Percentiles rank a stretch among this genome's conserved stretches.
These are phyloP conservation scores for Pseudeuparius sepicola DNA, from an alignment of 2,888 invertebrate genomes.

Conservation along the genomic window DNA sequence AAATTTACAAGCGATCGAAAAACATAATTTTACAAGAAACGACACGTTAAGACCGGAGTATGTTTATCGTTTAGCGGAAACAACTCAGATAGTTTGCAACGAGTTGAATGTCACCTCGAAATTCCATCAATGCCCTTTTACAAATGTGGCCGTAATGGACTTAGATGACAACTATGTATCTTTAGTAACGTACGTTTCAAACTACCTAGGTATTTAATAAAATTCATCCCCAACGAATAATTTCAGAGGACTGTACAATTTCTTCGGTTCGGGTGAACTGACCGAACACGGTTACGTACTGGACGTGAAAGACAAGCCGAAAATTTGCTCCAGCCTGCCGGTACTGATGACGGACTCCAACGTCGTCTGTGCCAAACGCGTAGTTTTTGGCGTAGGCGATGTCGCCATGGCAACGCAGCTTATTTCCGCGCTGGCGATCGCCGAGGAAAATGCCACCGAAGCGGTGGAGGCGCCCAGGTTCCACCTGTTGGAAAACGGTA, in stretches of 20 bases:
- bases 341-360: constrained; percentile 36
- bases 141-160: constrained; percentile 57
- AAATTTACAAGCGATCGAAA: constrained; percentile 31
- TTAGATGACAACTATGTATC: constrained; percentile 56
- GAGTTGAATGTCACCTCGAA: constrained; percentile 29
- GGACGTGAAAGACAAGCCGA: constrained; percentile 34
- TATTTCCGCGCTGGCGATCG: constrained; percentile 40
- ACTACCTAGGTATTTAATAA: neutral
- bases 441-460: constrained; percentile 38
- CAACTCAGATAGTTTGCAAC: constrained; percentile 29
- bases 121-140: constrained; percentile 40
- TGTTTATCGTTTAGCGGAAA: constrained; percentile 30
- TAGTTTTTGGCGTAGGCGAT: constrained; percentile 45
- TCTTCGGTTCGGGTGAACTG: constrained; percentile 44
- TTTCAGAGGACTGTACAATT: constrained; percentile 45
- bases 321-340: constrained; percentile 33
- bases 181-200: constrained; percentile 50
- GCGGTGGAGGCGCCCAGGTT: constrained; percentile 45
- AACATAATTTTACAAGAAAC: constrained; percentile 29
- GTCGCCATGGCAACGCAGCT: constrained; percentile 42
- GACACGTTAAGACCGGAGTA: constrained; percentile 27
- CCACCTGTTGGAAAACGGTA: constrained; percentile 30
- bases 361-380: constrained; percentile 42
- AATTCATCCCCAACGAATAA: too few species aligned
- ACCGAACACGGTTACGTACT: constrained; percentile 45